Evolutionary conservation across 30 jellyfish, hydroid and myxozoan genomes (phyloP).

Genomic region (Turritopsis rubra): DNA sequence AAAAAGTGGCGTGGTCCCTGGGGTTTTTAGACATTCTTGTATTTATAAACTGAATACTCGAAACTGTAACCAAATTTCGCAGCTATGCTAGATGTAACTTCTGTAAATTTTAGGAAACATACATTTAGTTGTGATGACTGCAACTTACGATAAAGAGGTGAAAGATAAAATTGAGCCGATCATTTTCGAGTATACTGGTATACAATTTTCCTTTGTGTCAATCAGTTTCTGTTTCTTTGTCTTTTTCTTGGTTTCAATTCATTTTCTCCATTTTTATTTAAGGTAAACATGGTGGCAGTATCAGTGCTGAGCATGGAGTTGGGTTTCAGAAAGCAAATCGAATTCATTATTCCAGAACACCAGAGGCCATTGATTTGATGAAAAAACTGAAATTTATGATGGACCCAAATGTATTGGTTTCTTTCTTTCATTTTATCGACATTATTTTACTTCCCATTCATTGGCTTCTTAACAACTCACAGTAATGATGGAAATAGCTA

Average conservation of each 20-base stretch:
- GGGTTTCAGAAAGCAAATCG: conserved; percentile 80
- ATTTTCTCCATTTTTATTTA: too few relatives aligned
- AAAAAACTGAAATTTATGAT: conserved; percentile 40
- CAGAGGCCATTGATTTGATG: conserved; percentile 68
- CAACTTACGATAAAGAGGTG: conserved; percentile 39
- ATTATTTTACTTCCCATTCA: neutral
- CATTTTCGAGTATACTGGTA: conserved; percentile 80
- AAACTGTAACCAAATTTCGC: too few relatives aligned
- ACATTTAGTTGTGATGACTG: conserved; percentile 60
- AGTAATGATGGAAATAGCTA: too few relatives aligned
- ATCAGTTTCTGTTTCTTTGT: too few relatives aligned
- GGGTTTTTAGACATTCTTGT: too few relatives aligned
- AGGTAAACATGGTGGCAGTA: conserved; percentile 51
- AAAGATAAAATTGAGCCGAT: conserved; percentile 60
- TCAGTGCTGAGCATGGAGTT: conserved; percentile 98
- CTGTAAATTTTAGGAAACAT: conserved; percentile 49
- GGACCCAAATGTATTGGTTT: conserved; percentile 78
- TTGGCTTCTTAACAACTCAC: neutral
- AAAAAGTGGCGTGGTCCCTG: too few relatives aligned
- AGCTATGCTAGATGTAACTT: neutral
- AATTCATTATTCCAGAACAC: conserved; percentile 67
- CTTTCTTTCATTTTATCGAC: neutral
- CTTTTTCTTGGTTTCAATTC: too few relatives aligned
- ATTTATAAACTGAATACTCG: too few relatives aligned
- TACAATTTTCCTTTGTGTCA: too few relatives aligned